phyloP scores from a whole-genome alignment of 2,797 vertebrate genomes.

The Syncerus caffer region DNA sequence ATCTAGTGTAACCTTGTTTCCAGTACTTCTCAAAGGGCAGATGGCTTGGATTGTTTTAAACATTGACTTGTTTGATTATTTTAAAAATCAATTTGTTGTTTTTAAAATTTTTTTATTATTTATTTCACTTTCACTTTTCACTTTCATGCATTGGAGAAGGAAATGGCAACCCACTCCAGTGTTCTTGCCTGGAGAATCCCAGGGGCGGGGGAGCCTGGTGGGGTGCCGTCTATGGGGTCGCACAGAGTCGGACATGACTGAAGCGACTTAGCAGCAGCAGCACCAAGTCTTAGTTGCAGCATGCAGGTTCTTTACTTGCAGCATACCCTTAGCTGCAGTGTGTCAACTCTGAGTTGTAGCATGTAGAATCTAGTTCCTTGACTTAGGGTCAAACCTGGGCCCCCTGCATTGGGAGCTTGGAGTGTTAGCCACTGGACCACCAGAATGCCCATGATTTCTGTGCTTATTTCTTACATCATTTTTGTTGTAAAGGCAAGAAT shows the following conservation, averaged over 20 bases:
- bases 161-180: too few species aligned
- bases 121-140: background rate
- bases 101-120: background rate
- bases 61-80: background rate
- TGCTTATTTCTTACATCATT: background rate
- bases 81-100: background rate
- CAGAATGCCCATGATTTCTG: background rate
- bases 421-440: background rate
- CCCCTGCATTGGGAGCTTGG: background rate
- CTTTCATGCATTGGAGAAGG: too few species aligned
- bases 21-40: background rate
- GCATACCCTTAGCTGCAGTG: background rate
- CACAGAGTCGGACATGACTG: too few species aligned
- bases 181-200: too few species aligned
- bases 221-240: rapidly evolving
- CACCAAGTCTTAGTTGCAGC: background rate
- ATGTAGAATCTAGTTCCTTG: background rate
- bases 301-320: background rate
- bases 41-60: background rate
- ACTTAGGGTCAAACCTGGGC: background rate
- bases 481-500: background rate
- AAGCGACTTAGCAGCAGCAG: too few species aligned
- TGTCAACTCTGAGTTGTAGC: background rate
- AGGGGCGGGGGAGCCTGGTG: too few species aligned
- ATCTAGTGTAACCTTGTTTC: background rate